phyloP scores from a whole-genome alignment of 2,888 invertebrate species.

The Alviniconcha strummeri region DNA sequence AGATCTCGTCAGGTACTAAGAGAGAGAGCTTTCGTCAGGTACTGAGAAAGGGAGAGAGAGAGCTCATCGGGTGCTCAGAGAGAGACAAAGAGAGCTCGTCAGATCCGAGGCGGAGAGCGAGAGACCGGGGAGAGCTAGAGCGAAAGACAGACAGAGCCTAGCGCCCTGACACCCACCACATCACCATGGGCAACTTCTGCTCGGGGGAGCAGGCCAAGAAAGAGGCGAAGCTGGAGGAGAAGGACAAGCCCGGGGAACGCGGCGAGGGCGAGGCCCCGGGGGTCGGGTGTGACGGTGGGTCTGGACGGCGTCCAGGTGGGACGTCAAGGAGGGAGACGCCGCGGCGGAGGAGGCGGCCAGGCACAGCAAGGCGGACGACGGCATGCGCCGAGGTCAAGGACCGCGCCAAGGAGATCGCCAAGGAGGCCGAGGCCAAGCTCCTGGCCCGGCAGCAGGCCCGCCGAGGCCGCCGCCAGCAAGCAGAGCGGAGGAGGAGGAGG shows the following conservation, averaged over 20 bases:
- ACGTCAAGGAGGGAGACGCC: conserved; percentile 17
- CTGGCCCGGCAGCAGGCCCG: conserved; percentile 27
- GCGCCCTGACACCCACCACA: background rate
- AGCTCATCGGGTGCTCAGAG: no score
- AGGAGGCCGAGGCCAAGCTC: conserved; percentile 27
- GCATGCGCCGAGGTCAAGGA: conserved; percentile 28
- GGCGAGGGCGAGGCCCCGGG: conserved; percentile 34
- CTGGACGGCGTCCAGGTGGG: conserved; percentile 1
- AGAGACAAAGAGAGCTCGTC: no score
- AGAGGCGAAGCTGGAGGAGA: conserved; percentile 37
- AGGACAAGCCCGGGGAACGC: conserved; percentile 37
- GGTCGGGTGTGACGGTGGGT: background rate
- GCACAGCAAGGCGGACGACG: background rate
- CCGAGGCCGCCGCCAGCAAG: conserved; percentile 6
- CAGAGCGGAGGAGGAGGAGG: conserved; percentile 7
- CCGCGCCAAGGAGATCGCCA: conserved; percentile 31
- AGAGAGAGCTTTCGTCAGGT: no score
- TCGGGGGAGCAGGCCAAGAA: conserved; percentile 41
- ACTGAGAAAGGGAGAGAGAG: no score
- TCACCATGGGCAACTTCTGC: conserved; percentile 33
- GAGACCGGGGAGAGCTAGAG: background rate
- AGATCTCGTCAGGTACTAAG: no score
- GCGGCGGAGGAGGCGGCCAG: background rate
- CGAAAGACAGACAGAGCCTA: background rate
- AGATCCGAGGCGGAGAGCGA: no score